phyloP scores from a whole-genome alignment of 2,888 invertebrate genomes.

The Nemurella pictetii region DNA sequence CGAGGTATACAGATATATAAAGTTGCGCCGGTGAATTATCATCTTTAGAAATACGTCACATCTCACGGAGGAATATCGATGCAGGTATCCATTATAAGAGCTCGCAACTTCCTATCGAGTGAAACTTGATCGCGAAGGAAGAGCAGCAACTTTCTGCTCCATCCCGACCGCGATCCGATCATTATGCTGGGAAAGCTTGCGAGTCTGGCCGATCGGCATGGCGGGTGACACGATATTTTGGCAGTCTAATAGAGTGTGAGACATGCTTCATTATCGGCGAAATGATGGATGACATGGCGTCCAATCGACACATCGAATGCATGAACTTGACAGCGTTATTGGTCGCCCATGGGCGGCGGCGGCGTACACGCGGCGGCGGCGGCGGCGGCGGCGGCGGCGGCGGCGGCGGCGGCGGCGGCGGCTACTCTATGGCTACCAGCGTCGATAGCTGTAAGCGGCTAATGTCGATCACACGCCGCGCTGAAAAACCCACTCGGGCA shows the following conservation, averaged over 20 bases:
- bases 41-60: not conserved
- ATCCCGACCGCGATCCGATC: not conserved
- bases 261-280: slow-evolving; percentile 19
- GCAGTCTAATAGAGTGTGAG: slow-evolving; percentile 21
- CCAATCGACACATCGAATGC: not conserved
- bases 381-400: no score
- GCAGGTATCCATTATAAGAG: not conserved
- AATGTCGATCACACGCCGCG: not conserved
- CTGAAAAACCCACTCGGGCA: not conserved
- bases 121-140: not conserved
- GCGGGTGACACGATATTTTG: slow-evolving; percentile 3
- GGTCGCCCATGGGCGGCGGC: no score
- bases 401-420: no score
- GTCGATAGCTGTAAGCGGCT: not conserved
- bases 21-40: not conserved
- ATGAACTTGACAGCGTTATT: not conserved
- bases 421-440: no score
- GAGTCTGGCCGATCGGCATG: not conserved
- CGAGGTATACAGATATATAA: not conserved
- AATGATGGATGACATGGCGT: slow-evolving; percentile 29
- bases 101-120: not conserved
- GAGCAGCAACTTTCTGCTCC: not conserved
- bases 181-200: not conserved
- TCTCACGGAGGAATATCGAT: not conserved
- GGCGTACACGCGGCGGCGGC: no score